Evolutionary conservation across 1,140 invertebrate species (phyloP).

Genomic region (Idris sp.): DNA sequence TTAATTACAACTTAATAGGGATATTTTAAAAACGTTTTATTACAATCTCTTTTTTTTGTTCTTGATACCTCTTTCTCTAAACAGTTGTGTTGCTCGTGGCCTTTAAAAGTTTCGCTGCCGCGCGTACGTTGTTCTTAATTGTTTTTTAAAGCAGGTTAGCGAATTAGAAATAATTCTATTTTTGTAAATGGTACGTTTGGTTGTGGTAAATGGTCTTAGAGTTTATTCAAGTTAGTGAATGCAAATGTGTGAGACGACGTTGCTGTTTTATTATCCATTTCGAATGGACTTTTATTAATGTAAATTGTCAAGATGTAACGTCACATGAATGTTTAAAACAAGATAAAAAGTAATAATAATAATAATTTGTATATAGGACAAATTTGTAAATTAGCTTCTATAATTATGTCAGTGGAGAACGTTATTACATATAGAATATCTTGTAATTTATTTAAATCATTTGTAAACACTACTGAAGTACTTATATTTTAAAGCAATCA

Average conservation of each 20-base stretch:
- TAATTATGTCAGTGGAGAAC: constrained; percentile 17
- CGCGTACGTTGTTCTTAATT: constrained; percentile 49
- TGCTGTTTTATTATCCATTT: constrained; percentile 47
- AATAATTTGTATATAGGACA: constrained; percentile 44
- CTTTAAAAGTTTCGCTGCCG: constrained; percentile 29
- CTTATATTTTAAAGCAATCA: constrained; percentile 19
- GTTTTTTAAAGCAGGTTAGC: constrained; percentile 54
- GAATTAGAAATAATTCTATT: constrained; percentile 56
- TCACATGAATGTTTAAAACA: constrained; percentile 29
- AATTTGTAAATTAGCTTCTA: constrained; percentile 48
- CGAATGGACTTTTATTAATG: constrained; percentile 29
- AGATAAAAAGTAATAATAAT: no score
- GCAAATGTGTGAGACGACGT: constrained; percentile 49
- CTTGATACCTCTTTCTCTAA: constrained; percentile 3
- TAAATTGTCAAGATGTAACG: constrained; percentile 39
- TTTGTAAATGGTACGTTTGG: constrained; percentile 60
- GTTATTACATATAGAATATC: constrained; percentile 5
- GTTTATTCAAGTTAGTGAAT: constrained; percentile 58
- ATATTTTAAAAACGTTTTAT: no score
- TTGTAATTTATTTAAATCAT: constrained; percentile 37
- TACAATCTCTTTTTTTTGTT: neutral
- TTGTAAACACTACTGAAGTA: constrained; percentile 26
- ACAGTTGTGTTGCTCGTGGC: constrained; percentile 31
- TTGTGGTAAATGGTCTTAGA: constrained; percentile 52
- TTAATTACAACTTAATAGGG: no score